Evolutionary conservation across 2,797 vertebrate species (phyloP).

Genomic region (Rachycentron canadum): DNA sequence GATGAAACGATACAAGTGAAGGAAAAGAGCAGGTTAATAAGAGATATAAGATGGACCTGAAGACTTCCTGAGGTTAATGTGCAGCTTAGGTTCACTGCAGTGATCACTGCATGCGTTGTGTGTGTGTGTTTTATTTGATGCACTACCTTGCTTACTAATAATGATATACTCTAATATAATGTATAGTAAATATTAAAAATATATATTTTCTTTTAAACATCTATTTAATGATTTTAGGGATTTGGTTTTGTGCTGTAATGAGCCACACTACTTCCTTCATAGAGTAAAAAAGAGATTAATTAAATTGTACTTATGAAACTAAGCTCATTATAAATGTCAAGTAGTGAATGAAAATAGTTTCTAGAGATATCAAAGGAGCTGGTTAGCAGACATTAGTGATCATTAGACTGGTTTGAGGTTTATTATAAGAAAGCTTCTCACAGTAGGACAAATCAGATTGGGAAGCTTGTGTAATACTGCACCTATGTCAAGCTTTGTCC

Average conservation of each 20-base stretch:
- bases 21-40: neutral
- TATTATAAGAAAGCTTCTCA: conserved; percentile 17
- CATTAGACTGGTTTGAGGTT: conserved; percentile 10
- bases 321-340: conserved; percentile 1
- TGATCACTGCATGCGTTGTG: neutral
- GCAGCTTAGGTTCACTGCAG: neutral
- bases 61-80: neutral
- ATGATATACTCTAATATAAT: too few species aligned
- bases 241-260: neutral
- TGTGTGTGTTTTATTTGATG: neutral
- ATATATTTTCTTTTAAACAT: too few species aligned
- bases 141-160: neutral
- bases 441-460: conserved; percentile 19
- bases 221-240: too few species aligned
- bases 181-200: too few species aligned
- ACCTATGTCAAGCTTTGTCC: neutral
- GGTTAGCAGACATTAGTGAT: conserved; percentile 10
- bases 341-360: conserved; percentile 6
- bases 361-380: conserved; percentile 20
- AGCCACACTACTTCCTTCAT: neutral
- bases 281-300: neutral
- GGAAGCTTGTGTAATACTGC: conserved; percentile 5
- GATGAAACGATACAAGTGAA: neutral
- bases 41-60: neutral
- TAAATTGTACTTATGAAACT: conserved; percentile 9